Evolutionary conservation across 2,888 invertebrate genomes (phyloP).

Genomic region (Mesoligia furuncula): DNA sequence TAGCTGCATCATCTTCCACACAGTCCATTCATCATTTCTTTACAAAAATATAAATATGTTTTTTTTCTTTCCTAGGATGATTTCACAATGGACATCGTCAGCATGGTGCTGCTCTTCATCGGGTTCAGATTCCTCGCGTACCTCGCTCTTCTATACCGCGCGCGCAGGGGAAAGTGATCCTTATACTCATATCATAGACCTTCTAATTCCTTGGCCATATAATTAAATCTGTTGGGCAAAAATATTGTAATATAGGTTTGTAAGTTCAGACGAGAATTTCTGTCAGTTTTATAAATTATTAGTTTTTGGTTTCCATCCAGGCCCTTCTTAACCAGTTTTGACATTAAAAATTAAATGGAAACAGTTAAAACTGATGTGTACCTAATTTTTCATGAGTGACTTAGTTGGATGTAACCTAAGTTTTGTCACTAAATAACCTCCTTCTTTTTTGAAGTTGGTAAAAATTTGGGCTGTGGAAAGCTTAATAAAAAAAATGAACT

Average conservation of each 20-base stretch:
- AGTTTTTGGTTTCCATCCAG: neutral
- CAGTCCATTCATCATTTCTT: neutral
- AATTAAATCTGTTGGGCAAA: neutral
- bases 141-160: constrained; percentile 93
- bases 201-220: constrained; percentile 14
- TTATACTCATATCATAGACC: neutral
- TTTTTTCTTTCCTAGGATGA: constrained; percentile 89
- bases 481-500: neutral
- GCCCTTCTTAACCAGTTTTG: neutral
- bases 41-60: neutral
- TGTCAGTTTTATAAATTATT: neutral
- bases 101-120: constrained; percentile 92
- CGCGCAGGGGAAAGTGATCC: constrained; percentile 91
- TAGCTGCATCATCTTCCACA: neutral
- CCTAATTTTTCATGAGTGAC: neutral
- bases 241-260: constrained; percentile 3
- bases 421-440: no score
- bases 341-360: neutral
- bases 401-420: neutral
- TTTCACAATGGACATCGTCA: constrained; percentile 93
- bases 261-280: neutral
- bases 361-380: neutral
- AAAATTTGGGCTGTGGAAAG: neutral
- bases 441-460: no score
- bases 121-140: constrained; percentile 94